Evolutionary conservation across 2,797 vertebrate genomes (phyloP), one percentile per base, ranked within the genome.

Genomic region (Chelonia mydas): DNA sequence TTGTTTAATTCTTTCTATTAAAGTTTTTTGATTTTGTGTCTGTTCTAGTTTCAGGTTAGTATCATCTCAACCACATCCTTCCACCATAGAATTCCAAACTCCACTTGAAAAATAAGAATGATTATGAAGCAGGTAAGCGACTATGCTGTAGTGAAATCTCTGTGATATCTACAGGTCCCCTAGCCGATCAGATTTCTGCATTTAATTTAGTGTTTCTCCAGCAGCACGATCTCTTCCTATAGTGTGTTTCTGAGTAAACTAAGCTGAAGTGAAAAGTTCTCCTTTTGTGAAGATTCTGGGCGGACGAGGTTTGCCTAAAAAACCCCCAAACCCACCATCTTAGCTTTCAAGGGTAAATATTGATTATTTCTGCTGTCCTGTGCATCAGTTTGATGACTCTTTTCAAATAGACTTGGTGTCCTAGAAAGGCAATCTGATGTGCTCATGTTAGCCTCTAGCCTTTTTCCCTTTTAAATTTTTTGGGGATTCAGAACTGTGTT

Each of bases 351-450:
- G 2, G 51, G 2, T 3, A 5, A 0, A 4, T 4, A 8, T 57
- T 57, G 88, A 45, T 87, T 49, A 61, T 47, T 78, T 17, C 3
- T 0, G 41, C 72, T 31, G 31, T n/a, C 90, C 86, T 90, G 72
- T 93, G 90, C 15, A 12, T 90, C 50, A 86, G 25, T 61, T 93
- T 93, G 89, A 87, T 72, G 33, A 79, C 68, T 93, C 31, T 88
- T 95, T 77, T 88, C 88, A 86, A 37, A 89, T 87, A 92, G 85
- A 81, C 76, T 47, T 83, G 86, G 68, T 82, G 90, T 72, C 50
- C 89, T 88, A 87, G 77, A 79, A 87, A 90, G 87, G 87, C 94
- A 83, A 93, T 83, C 68, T 80, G 47, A 93, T 55, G 65, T 0
- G 2, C 88, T 85, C 49, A 84, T 0, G 37, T 94, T 95, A 91